phyloP scores from a whole-genome alignment of 2,797 vertebrate species.

The Macropodus opercularis region DNA sequence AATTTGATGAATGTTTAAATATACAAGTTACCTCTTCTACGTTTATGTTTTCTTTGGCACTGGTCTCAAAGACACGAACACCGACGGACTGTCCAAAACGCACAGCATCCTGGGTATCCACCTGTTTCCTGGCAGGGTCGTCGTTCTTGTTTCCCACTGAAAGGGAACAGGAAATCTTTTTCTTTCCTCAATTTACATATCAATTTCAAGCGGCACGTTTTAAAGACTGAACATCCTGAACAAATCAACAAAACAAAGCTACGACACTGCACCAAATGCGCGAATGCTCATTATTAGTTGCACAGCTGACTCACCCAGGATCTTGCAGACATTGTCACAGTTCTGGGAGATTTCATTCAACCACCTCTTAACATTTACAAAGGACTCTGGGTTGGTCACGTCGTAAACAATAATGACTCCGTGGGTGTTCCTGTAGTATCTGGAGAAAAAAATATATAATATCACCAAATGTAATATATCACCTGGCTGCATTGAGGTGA shows the following conservation, averaged over 20 bases:
- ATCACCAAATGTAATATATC: background rate
- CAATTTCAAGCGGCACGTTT: background rate
- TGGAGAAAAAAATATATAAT: conserved; percentile 42
- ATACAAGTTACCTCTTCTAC: conserved; percentile 83
- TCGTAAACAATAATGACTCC: conserved; percentile 89
- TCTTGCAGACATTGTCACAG: conserved; percentile 88
- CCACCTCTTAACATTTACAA: conserved; percentile 88
- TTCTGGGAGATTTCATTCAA: conserved; percentile 88
- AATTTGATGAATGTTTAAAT: too few relatives aligned
- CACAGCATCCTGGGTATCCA: conserved; percentile 82
- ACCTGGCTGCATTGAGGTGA: accelerated
- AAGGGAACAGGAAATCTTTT: background rate
- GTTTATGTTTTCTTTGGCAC: conserved; percentile 89
- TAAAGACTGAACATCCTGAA: background rate
- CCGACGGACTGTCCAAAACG: conserved; percentile 85
- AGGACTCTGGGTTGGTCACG: conserved; percentile 87
- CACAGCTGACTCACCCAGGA: conserved; percentile 78
- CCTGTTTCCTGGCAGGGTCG: conserved; percentile 80
- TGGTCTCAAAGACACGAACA: conserved; percentile 86
- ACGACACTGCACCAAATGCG: background rate
- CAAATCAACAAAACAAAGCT: background rate
- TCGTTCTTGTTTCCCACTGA: conserved; percentile 89
- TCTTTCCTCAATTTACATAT: background rate
- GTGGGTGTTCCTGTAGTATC: conserved; percentile 89
- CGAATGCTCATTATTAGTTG: too few relatives aligned